Evolutionary conservation across 2,888 invertebrate genomes (phyloP), one percentile per base, ranked within the genome.

Genomic region (Aporophyla nigra): DNA sequence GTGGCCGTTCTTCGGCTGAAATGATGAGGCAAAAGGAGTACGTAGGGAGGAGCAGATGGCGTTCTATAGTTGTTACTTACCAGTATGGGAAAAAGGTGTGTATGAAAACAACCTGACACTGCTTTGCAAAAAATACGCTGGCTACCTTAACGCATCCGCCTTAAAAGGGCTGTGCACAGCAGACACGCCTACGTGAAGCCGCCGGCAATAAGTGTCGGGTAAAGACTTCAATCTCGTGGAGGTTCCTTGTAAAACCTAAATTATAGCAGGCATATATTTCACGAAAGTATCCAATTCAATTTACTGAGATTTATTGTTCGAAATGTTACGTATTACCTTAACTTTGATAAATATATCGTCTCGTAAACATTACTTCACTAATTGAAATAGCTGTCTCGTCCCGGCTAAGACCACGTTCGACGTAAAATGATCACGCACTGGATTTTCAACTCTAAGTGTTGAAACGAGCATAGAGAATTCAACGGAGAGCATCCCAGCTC

Each of bases 121-220:
- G 24, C 5, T 14, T 4, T 49, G 27, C 19, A 7, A 49, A 66
- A 63, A 49, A 27, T 19, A 46, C 2, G 5, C 14, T 2, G 14
- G 27, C n/a, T 33, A 53, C n/a, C 33, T 53, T 40, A 40, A n/a
- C n/a, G n/a, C 53, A 53, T 40, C 53, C 53, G 16, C 67, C 67
- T 67, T 53, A 53, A 56, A 33, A 84, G 77, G 84, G 72, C 69
- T 76, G 59, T 33, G 54, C 40, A 14, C 33, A 70, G 27, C 19
- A 56, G 67, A 33, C 62, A 75, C 83, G 83, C 82, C 72, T 76
- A 49, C 16, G 6, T 61, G 65, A 58, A 61, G 84, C 84, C 68
- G 43, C 24, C 59, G 84, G 80, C 80, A 56, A 51, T 83, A 79
- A 82, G 61, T 83, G 74, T 75, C 74, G 71, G 78, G 66, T 83